Evolutionary conservation across 2,888 invertebrate species (phyloP), one percentile per base, ranked within the genome.

Genomic region (Caenorhabditis panamensis): DNA sequence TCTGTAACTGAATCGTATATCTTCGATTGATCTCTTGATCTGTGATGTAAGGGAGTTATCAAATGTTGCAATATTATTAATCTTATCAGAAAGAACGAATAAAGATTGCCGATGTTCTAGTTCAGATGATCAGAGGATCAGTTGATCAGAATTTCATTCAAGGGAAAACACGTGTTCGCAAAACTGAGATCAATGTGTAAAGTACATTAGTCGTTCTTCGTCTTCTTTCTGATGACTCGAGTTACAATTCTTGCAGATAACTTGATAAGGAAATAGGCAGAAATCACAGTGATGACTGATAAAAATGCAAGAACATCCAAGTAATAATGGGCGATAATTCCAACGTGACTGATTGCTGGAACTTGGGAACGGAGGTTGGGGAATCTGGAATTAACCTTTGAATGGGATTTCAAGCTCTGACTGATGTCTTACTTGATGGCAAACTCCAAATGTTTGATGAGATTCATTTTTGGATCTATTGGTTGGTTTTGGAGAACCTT

Each of bases 311-410:
- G 3, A 6, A 44, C 72, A 58, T 79, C 79, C 22, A 79, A 13
- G 22, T 79, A 79, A 28, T 79, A 68, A 20, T 67, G 62, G 13
- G 72, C 67, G 41, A 79, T 58, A 2, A 63, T 4, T 9, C 67
- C 67, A 9, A 18, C 56, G 6, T 47, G 24, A 18, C 41, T 63
- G 44, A 72, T 63, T 18, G 62, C 66, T 3, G 79, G 72, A 20
- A 72, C 72, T 51, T 67, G 67, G 4, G 66, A 61, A 18, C 63
- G 61, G 11, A 54, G 44, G 22, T 72, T 56, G 18, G 72, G 79
- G 31, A 79, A 79, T 49, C 76, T 76, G 68, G 49, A 76, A 61
- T n/a, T n/a, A n/a, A n/a, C n/a, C n/a, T n/a, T n/a, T n/a, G n/a
- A n/a, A n/a, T n/a, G n/a, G n/a, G n/a, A n/a, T n/a, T n/a, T n/a